Evolutionary conservation across 2,888 invertebrate genomes (phyloP).

Genomic region (Dilophus febrilis): DNA sequence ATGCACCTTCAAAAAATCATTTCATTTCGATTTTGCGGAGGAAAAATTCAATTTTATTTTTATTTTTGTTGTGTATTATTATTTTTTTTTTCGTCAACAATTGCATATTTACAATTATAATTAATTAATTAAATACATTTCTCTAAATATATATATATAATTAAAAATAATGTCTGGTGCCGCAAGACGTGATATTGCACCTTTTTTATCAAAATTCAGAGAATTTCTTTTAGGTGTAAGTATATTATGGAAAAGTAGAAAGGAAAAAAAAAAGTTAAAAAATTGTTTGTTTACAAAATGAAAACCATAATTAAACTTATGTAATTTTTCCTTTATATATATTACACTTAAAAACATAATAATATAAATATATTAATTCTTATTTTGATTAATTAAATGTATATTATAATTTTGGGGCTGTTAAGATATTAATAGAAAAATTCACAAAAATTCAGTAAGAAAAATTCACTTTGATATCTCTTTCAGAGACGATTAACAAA

Average conservation of each 20-base stretch:
- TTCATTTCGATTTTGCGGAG: no score
- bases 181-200: conserved; percentile 45
- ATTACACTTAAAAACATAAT: not conserved
- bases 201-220: conserved; percentile 40
- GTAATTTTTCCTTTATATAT: conserved; percentile 12
- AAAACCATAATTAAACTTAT: conserved; percentile 13
- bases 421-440: not conserved
- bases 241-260: conserved; percentile 8
- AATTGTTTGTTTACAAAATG: conserved; percentile 4
- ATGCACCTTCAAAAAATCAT: no score
- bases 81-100: no score
- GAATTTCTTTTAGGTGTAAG: conserved; percentile 51
- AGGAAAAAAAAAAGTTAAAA: conserved; percentile 1
- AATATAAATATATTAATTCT: not conserved
- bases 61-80: no score
- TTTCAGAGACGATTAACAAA: conserved; percentile 36
- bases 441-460: not conserved
- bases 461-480: conserved; percentile 3
- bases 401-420: not conserved
- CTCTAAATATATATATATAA: not conserved
- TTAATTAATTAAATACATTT: not conserved
- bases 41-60: no score
- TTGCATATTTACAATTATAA: no score
- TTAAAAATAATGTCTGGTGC: conserved; percentile 23
- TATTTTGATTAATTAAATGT: not conserved